phyloP scores from a whole-genome alignment of 2,113 vertebrate species.

The Ibidorhyncha struthersii region DNA sequence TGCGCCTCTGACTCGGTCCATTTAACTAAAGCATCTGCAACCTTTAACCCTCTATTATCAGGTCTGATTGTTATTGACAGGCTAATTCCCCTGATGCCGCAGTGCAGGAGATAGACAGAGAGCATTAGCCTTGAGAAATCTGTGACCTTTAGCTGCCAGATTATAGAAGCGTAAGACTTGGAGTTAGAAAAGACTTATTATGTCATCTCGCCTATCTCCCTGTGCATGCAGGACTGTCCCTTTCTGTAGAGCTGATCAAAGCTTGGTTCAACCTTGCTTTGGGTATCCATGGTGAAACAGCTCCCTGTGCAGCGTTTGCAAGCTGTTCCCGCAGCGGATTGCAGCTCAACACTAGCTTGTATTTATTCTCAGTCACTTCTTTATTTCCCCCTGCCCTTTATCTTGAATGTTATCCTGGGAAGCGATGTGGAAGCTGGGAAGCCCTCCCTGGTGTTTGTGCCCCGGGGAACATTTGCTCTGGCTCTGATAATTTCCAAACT shows the following conservation, averaged over 20 bases:
- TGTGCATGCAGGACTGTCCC: not conserved
- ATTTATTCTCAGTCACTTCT: not conserved
- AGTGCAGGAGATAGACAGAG: slow-evolving; percentile 36
- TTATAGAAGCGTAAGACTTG: not conserved
- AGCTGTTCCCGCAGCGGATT: not conserved
- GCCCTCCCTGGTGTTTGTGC: not conserved
- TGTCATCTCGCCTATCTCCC: slow-evolving; percentile 1
- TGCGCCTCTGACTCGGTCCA: not conserved
- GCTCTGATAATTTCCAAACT: not conserved
- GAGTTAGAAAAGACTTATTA: slow-evolving; percentile 42
- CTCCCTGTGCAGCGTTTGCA: not conserved
- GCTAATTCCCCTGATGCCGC: slow-evolving; percentile 40
- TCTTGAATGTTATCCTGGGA: not conserved
- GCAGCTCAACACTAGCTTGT: not conserved
- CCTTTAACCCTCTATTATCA: slow-evolving; percentile 67
- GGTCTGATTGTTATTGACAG: slow-evolving; percentile 62
- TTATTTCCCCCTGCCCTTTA: not conserved
- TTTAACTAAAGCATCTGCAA: slow-evolving; percentile 52
- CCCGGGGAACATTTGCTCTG: not conserved
- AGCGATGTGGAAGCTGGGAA: not conserved
- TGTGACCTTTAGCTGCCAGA: slow-evolving; percentile 63
- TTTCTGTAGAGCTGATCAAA: slow-evolving; percentile 28
- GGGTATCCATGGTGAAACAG: slow-evolving; percentile 17
- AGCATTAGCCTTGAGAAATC: slow-evolving; percentile 65
- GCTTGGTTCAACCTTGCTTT: not conserved